Evolutionary conservation across 1,140 invertebrate genomes (phyloP).

Genomic region (Melitaea cinxia): DNA sequence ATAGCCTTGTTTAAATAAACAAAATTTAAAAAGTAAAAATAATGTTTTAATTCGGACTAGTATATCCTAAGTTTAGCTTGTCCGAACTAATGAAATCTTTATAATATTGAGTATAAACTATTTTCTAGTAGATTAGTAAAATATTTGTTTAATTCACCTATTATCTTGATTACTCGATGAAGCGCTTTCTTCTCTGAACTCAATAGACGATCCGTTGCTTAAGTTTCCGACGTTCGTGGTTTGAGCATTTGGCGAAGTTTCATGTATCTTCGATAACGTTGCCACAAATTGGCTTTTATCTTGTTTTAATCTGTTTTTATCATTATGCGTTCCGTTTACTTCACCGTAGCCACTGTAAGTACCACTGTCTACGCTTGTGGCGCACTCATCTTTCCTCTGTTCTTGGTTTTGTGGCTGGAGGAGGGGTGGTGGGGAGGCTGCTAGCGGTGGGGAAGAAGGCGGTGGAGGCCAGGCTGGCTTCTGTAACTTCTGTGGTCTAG

Average conservation of each 20-base stretch:
- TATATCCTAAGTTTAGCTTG: too few relatives aligned
- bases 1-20: too few relatives aligned
- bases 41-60: too few relatives aligned
- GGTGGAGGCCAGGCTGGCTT: conserved; percentile 88
- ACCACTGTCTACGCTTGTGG: conserved; percentile 73
- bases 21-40: too few relatives aligned
- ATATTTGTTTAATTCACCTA: conserved; percentile 49
- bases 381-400: conserved; percentile 67
- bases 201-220: conserved; percentile 59
- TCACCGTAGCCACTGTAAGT: conserved; percentile 74
- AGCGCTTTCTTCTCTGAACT: conserved; percentile 55
- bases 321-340: conserved; percentile 64
- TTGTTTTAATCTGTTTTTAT: conserved; percentile 71
- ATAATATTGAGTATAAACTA: too few relatives aligned
- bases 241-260: conserved; percentile 80
- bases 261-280: conserved; percentile 85
- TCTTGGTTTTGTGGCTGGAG: conserved; percentile 49
- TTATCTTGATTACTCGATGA: conserved; percentile 68
- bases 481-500: conserved; percentile 88
- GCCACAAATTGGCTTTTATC: conserved; percentile 83
- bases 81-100: too few relatives aligned
- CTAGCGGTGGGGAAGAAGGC: conserved; percentile 61
- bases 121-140: not conserved
- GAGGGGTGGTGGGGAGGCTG: conserved; percentile 63
- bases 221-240: conserved; percentile 69